These are phyloP conservation scores for Damaliscus lunatus DNA, from an alignment of 2,113 vertebrate genomes.

Conservation along the genomic window DNA sequence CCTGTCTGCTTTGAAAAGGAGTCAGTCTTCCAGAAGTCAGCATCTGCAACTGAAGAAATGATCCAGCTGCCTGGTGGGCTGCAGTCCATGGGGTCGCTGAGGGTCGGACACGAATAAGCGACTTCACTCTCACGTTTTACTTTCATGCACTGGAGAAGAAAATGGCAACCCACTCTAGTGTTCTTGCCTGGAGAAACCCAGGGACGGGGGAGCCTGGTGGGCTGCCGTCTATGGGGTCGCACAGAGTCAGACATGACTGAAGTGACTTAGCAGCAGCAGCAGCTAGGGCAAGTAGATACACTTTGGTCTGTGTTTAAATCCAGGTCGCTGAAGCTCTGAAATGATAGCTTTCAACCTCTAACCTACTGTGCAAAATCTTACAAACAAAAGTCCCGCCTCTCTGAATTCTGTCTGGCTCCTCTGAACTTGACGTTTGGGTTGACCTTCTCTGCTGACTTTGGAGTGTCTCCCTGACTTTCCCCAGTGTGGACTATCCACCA, in stretches of 20 bases:
- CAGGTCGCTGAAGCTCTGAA: background rate
- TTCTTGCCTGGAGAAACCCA: no score
- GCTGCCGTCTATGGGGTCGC: no score
- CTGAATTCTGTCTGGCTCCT: background rate
- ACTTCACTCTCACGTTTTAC: no score
- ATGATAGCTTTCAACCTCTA: background rate
- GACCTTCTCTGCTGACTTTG: background rate
- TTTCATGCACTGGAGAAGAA: no score
- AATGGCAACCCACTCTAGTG: no score
- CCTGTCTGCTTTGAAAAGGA: background rate
- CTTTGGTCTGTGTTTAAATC: background rate
- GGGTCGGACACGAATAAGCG: no score
- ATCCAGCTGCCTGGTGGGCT: background rate
- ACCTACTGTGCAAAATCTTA: background rate
- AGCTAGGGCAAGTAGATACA: background rate
- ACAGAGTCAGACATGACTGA: no score
- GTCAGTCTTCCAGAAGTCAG: fast-evolving
- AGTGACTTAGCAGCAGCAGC: no score
- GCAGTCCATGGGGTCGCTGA: no score
- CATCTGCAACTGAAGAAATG: background rate
- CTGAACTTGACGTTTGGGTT: background rate
- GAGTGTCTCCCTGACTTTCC: background rate
- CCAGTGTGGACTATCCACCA: background rate
- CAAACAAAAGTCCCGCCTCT: background rate
- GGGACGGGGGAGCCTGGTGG: no score